Conservation (phyloP, 2,888 invertebrate species). For the Clunio marinus region DNA sequence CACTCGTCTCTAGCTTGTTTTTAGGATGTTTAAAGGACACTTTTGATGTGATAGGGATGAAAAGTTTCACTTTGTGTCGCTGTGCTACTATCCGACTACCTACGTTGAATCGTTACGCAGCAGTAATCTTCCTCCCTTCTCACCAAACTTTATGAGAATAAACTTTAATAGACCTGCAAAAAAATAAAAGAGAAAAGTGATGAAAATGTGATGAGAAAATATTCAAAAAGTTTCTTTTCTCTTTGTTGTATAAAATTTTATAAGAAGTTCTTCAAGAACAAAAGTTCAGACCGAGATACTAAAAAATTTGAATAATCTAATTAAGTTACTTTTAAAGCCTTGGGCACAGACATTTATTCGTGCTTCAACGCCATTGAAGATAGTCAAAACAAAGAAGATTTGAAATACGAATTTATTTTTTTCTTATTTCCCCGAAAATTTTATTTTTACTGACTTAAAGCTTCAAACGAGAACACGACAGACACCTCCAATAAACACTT, state of each 20-base stretch:
- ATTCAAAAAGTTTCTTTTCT: neutral
- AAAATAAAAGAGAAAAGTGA: neutral
- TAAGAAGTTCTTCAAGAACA: neutral
- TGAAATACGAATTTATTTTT: no score
- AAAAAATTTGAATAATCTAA: slow-evolving; percentile 7
- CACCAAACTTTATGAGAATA: neutral
- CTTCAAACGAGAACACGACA: no score
- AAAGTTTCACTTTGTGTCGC: neutral
- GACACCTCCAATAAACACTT: no score
- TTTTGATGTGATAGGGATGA: neutral
- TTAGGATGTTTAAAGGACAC: neutral
- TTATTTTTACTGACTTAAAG: no score
- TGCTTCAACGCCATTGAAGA: no score
- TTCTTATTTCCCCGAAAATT: no score
- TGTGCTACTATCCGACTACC: neutral
- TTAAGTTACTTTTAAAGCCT: neutral
- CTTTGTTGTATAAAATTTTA: neutral
- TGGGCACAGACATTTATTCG: no score
- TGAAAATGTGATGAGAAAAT: neutral
- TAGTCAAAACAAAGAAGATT: no score
- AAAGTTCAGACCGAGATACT: no score
- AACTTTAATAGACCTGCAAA: neutral
- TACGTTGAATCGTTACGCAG: neutral
- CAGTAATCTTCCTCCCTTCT: neutral
- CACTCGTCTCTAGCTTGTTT: neutral